Evolutionary conservation across 1,140 invertebrate genomes (phyloP).

Genomic region (Drosophila micromelanica): DNA sequence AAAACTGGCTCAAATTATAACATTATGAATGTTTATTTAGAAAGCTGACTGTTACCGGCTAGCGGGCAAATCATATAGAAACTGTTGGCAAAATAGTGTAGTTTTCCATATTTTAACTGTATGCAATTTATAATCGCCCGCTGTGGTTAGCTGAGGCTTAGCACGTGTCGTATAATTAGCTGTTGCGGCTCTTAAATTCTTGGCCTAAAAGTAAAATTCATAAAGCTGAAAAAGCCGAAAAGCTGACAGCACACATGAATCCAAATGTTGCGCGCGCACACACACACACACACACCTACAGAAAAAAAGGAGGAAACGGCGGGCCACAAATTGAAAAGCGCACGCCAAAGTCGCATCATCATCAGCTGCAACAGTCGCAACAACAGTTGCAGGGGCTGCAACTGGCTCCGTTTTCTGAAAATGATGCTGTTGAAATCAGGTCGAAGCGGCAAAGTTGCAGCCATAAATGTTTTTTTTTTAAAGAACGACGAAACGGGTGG

Average conservation of each 20-base stretch:
- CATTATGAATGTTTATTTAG: constrained; percentile 42
- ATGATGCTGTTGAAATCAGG: constrained; percentile 74
- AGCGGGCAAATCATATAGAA: constrained; percentile 66
- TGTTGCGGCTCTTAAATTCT: constrained; percentile 59
- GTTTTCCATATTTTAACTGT: constrained; percentile 49
- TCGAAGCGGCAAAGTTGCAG: constrained; percentile 55
- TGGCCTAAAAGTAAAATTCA: constrained; percentile 72
- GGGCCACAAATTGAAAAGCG: constrained; percentile 76
- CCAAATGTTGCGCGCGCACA: constrained; percentile 41
- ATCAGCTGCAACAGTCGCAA: constrained; percentile 43
- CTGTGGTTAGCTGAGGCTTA: constrained; percentile 22
- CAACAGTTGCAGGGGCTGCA: constrained; percentile 3
- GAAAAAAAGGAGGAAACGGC: constrained; percentile 58
- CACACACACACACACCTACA: constrained; percentile 23
- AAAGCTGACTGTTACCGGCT: constrained; percentile 48
- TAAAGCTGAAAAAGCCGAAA: constrained; percentile 60
- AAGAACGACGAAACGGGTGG: constrained; percentile 35
- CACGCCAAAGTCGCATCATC: constrained; percentile 80
- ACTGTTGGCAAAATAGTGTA: constrained; percentile 50
- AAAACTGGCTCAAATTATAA: constrained; percentile 65
- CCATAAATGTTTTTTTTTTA: constrained; percentile 33
- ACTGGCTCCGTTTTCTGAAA: constrained; percentile 57
- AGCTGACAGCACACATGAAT: constrained; percentile 75
- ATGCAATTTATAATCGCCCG: constrained; percentile 24
- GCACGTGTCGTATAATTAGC: constrained; percentile 59